These are phyloP conservation scores for Monochamus alternatus DNA, from an alignment of 2,888 invertebrate species.

Conservation along the genomic window DNA sequence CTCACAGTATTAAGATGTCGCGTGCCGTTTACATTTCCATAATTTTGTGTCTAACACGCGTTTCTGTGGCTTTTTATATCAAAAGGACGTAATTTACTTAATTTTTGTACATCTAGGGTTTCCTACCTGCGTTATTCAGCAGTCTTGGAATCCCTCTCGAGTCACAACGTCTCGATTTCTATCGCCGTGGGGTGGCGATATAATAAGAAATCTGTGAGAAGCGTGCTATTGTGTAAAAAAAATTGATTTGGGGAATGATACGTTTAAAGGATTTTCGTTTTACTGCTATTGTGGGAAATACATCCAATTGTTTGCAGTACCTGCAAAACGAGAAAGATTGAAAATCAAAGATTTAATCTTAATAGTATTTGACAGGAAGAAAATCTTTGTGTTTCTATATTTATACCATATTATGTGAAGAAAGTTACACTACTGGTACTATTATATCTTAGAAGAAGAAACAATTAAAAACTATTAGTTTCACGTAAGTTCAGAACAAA, in stretches of 20 bases:
- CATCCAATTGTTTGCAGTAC: background rate
- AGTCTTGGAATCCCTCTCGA: conserved; percentile 21
- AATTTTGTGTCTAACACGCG: conserved; percentile 55
- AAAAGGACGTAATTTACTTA: conserved; percentile 46
- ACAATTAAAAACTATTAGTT: no score
- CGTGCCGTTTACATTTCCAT: conserved; percentile 56
- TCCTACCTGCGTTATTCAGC: conserved; percentile 35
- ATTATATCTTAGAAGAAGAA: no score
- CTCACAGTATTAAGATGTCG: conserved; percentile 41
- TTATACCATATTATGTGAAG: no score
- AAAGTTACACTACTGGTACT: no score
- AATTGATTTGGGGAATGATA: conserved; percentile 7
- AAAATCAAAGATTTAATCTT: no score
- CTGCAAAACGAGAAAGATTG: no score
- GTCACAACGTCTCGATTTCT: conserved; percentile 24
- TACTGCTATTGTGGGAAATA: background rate
- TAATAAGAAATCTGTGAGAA: conserved; percentile 8
- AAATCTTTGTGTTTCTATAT: no score
- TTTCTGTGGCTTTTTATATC: conserved; percentile 50
- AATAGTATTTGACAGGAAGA: no score
- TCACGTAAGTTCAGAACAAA: no score
- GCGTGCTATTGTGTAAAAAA: conserved; percentile 19
- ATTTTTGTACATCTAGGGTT: conserved; percentile 34
- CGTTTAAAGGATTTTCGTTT: background rate
- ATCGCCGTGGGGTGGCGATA: conserved; percentile 14